Evolutionary conservation across 2,113 vertebrate genomes (phyloP), one percentile per base, ranked within the genome.

Genomic region (Henicopernis longicauda): DNA sequence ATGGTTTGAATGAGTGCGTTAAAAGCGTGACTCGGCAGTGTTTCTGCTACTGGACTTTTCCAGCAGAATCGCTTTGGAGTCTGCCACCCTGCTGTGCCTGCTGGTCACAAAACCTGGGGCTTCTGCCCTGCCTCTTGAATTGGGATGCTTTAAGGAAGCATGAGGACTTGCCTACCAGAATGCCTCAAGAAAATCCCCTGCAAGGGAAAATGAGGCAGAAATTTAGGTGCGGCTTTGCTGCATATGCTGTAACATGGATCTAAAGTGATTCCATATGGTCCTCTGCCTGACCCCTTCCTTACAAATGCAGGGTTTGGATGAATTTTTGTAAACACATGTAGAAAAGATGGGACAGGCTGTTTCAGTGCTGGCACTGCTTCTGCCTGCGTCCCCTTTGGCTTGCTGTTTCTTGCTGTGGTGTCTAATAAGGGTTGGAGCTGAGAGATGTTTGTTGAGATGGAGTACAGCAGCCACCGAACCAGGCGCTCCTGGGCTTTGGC

Each of bases 11-110:
- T 31, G 11, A 44, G 47, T 1, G 10, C 29, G 5, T 52, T 65
- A 26, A 29, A 49, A 40, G 36, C 0, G 3, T 4, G 5, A 34
- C 65, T 67, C 4, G 1, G 71, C 47, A 44, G 50, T 3, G 1
- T 73, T 61, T 40, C 42, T 83, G 61, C 54, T 62, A 59, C 67
- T 67, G 55, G 61, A 3, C 26, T 71, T 54, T 34, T 25, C 73
- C 72, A 36, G 34, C 73, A 54, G 69, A 47, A 47, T 67, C 65
- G 5, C 31, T 87, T 52, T n/a, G 49, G 89, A 32, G 42, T 77
- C 6, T 89, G 86, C 83, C 91, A 25, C 85, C 44, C 59, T 50
- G 13, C 44, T 45, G 61, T 66, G 45, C 82, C 34, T 70, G 29
- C 71, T 52, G 80, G 55, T 57, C 58, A 17, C 40, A 89, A 54